Evolutionary conservation across 2,113 vertebrate genomes (phyloP), one percentile per base, ranked within the genome.

Genomic region (Centropristis striata): DNA sequence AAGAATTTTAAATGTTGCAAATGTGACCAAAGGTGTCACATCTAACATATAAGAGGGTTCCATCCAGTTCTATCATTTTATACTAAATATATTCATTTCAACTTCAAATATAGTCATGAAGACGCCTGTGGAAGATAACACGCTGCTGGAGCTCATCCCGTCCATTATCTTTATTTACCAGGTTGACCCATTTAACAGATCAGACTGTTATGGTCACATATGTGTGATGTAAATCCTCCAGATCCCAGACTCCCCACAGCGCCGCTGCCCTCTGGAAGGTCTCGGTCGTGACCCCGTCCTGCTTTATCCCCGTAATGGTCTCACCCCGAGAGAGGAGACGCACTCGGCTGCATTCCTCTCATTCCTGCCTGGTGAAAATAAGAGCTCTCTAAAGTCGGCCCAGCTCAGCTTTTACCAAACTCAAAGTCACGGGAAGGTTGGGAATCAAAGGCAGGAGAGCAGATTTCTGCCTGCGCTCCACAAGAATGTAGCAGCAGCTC

Each of bases 351-450:
- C 92, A 93, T 93, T 93, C 90, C 88, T 0, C 47, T 88, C 92
- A 92, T 94, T 94, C 92, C 76, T 70, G 47, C 18, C 69, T 13
- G 75, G 85, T 85, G 67, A 88, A 91, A 90, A 72, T 78, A 87
- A 88, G 80, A 68, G 65, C 63, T 46, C 65, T 84, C 47, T 66
- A 51, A 84, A 75, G 36, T 68, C 51, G 15, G 47, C 15, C 0
- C 44, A 81, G 70, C 50, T 39, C 53, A 25, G 27, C 55, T 80
- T 83, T 49, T n/a, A n/a, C 18, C 36, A 59, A 74, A 71, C 60
- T 66, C 39, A 47, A 28, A 74, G 9, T 47, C 36, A 49, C 9
- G 14, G 58, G 68, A 58, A 32, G 25, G 39, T 36, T 47, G 28
- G 74, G 39, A 59, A 61, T 27, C 0, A 67, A 65, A 58, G 39